A percentile compares a stretch with the other conserved stretches of the same genome.
phyloP scores from a whole-genome alignment of 1,140 invertebrate genomes.

The Diabrotica virgifera region DNA sequence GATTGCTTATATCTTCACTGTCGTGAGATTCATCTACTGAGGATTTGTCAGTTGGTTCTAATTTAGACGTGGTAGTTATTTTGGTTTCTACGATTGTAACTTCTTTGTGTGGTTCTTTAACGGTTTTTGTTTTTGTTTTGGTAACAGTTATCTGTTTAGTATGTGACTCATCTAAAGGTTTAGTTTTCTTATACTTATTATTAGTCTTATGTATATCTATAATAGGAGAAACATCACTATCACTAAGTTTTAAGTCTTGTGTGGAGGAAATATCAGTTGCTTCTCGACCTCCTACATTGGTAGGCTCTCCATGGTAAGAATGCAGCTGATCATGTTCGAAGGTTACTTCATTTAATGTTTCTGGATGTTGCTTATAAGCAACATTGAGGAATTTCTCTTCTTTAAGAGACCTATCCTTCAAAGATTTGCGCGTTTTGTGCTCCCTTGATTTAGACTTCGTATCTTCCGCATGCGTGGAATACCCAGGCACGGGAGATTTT shows the following conservation, averaged over 20 bases:
- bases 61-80: neutral
- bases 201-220: slow-evolving; percentile 54
- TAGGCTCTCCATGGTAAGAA: slow-evolving; percentile 39
- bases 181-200: slow-evolving; percentile 50
- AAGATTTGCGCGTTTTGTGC: slow-evolving; percentile 25
- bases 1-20: neutral
- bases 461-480: slow-evolving; percentile 39
- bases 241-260: slow-evolving; percentile 38
- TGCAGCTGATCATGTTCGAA: slow-evolving; percentile 33
- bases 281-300: slow-evolving; percentile 36
- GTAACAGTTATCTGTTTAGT: slow-evolving; percentile 31
- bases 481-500: slow-evolving; percentile 43
- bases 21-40: neutral
- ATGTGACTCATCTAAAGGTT: slow-evolving; percentile 29
- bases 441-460: slow-evolving; percentile 30
- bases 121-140: slow-evolving; percentile 20
- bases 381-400: slow-evolving; percentile 36
- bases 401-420: slow-evolving; percentile 23
- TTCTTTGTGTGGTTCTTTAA: slow-evolving; percentile 9
- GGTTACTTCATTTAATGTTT: slow-evolving; percentile 37
- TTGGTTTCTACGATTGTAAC: neutral
- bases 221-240: slow-evolving; percentile 38
- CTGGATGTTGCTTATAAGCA: slow-evolving; percentile 36
- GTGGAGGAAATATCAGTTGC: slow-evolving; percentile 27
- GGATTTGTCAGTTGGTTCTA: neutral